These are phyloP conservation scores for Leptura quadrifasciata DNA, from an alignment of 2,888 invertebrate species.

Conservation along the genomic window DNA sequence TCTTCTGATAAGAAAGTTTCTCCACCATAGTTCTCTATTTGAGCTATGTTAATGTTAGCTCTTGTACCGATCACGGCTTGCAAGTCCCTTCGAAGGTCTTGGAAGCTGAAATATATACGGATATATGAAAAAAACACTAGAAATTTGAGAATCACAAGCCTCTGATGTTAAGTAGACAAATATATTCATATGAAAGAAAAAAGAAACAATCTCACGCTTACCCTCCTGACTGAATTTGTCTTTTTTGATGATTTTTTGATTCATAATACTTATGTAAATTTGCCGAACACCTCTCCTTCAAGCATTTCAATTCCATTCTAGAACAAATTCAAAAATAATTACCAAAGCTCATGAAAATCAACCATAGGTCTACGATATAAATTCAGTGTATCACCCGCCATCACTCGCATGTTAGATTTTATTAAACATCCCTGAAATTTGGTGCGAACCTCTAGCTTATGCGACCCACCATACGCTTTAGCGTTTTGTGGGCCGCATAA, in stretches of 20 bases:
- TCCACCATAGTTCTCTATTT: constrained; percentile 96
- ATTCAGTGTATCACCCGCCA: too few species aligned
- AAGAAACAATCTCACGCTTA: constrained; percentile 70
- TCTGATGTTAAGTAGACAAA: background rate
- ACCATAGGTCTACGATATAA: too few species aligned
- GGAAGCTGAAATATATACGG: constrained; percentile 78
- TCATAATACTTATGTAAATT: constrained; percentile 92
- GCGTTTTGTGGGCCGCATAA: too few species aligned
- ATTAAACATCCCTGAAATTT: too few species aligned
- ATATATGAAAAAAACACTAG: background rate
- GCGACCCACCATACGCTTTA: too few species aligned
- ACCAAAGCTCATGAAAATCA: too few species aligned
- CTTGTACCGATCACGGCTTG: constrained; percentile 94
- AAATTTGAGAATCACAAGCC: background rate
- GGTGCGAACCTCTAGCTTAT: too few species aligned
- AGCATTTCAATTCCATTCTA: constrained; percentile 83
- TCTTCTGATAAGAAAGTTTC: constrained; percentile 98
- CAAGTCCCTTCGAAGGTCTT: constrained; percentile 93
- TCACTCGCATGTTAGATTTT: too few species aligned
- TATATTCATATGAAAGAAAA: constrained; percentile 34
- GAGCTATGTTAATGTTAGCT: constrained; percentile 94
- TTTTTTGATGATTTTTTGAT: constrained; percentile 95
- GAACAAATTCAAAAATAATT: constrained; percentile 55
- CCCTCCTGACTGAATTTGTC: constrained; percentile 92
- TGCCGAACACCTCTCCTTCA: constrained; percentile 85